These are phyloP conservation scores for Tetrao urogallus DNA, from an alignment of 2,113 vertebrate species.

Conservation along the genomic window DNA sequence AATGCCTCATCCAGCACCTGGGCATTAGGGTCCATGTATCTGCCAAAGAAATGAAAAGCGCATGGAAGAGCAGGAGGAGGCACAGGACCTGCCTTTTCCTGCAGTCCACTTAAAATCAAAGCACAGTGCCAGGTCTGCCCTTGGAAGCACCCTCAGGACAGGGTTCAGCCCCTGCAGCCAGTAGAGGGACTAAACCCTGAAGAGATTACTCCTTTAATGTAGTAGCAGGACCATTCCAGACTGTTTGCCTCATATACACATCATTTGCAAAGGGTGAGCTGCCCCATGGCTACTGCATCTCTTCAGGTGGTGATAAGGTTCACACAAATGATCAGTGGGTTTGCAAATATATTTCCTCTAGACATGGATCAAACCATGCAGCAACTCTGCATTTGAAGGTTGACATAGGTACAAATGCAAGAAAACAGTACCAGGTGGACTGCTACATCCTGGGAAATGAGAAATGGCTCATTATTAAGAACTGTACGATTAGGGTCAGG, in stretches of 20 bases:
- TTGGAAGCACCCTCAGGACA: neutral
- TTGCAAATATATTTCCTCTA: neutral
- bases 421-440: neutral
- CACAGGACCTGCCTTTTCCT: neutral
- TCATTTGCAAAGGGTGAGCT: neutral
- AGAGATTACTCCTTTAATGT: neutral
- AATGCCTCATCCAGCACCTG: neutral
- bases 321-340: neutral
- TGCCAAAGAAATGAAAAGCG: neutral
- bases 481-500: neutral
- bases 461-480: neutral
- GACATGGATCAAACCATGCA: neutral
- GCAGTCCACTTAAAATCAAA: accelerated
- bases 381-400: neutral
- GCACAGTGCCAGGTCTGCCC: neutral
- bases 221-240: neutral
- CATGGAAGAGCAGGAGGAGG: neutral
- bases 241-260: neutral
- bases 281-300: neutral
- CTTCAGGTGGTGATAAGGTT: neutral
- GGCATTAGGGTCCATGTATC: neutral
- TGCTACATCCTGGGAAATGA: neutral
- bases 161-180: neutral
- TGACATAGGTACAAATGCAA: neutral
- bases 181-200: neutral